A percentile compares a stretch with the other conserved stretches of the same genome.
phyloP scores from a whole-genome alignment of 2,113 vertebrate genomes.

The Eira barbara region DNA sequence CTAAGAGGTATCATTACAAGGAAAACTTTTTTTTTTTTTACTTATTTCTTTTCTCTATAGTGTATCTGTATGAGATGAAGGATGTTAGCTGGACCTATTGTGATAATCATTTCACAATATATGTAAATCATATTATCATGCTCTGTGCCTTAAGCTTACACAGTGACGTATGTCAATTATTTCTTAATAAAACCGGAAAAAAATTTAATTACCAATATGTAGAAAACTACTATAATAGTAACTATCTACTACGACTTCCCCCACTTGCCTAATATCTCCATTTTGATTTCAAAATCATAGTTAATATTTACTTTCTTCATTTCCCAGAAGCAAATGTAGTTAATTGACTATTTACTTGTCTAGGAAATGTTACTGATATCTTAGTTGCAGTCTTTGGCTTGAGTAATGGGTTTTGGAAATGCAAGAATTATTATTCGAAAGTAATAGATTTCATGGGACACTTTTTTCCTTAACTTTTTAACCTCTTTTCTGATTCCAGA shows the following conservation, averaged over 20 bases:
- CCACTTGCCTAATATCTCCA: not conserved
- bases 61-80: not conserved
- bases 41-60: not conserved
- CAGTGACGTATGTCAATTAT: not conserved
- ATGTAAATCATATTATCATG: not conserved
- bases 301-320: not conserved
- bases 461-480: not conserved
- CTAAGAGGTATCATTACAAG: not conserved
- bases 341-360: not conserved
- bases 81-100: not conserved
- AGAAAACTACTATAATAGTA: not conserved
- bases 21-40: not conserved
- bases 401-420: not conserved
- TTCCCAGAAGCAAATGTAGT: conserved; percentile 7
- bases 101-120: not conserved
- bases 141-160: not conserved
- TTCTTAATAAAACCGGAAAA: not conserved
- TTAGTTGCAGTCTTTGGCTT: conserved; percentile 9
- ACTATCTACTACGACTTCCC: not conserved
- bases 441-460: not conserved
- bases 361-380: conserved; percentile 28
- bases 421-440: conserved; percentile 34
- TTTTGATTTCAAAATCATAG: conserved; percentile 14
- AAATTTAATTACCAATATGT: not conserved
- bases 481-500: not conserved